Base-by-base conservation (phyloP, 2,113 vertebrate genomes). In the Microcebus griseorufus region DNA sequence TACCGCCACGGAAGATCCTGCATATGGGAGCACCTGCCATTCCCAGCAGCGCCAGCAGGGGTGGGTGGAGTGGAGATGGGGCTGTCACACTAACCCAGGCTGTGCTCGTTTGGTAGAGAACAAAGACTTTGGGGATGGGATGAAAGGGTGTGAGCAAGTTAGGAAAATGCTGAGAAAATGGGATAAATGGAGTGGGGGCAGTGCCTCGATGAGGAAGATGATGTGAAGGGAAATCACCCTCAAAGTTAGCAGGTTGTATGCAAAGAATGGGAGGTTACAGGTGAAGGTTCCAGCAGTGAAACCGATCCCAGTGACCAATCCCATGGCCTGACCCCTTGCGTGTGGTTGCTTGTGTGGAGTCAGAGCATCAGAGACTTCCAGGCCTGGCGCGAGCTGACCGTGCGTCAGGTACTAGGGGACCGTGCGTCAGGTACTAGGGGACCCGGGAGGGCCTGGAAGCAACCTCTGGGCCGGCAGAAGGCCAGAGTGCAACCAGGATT, bases 281-380 rank as follows among this genome's bases (percentile, higher is more conserved):
- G 13, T 2, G 18, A 17, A 8, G 14, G 22, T 20, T 3, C 65
- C 53, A 11, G 4, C 6, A 16, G 3, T 2, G 51, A 10, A 23
- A 48, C 27, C 9, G 6, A 7, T 14, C 18, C 60, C 23, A 2
- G 6, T 10, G 48, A 12, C 48, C 65, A 67, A 55, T 5, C 13
- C 27, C 69, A 27, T 3, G 17, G 4, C 0, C 0, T 4, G 1
- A 12, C 37, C 16, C 29, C 65, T 17, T 0, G 4, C 0, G 0
- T 9, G 17, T n/a, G 70, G 13, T 3, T 20, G 62, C 48, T 29
- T 32, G 1, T 1, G 0, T 11, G 16, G 25, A 3, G 39, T 42
- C 37, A 60, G 88, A 22, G 34, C 29, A 1, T 29, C 23, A 25
- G 14, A 45, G 70, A 29, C 64, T 12, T 2, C 84, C 29, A 55